These are phyloP conservation scores for Tromatobia lineatoria DNA, from an alignment of 2,888 invertebrate species.

Conservation along the genomic window DNA sequence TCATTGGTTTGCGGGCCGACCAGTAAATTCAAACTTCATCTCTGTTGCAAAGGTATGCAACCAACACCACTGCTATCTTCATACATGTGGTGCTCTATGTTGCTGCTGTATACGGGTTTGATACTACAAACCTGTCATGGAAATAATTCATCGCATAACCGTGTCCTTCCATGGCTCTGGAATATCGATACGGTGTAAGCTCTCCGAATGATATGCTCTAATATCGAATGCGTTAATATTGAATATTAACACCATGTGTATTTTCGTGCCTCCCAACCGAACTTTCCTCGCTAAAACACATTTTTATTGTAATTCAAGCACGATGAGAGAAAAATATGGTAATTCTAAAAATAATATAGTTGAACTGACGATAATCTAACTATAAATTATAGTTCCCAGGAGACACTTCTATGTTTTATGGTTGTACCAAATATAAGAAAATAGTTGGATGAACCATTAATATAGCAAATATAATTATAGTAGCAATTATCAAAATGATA, in stretches of 20 bases:
- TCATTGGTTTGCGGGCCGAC: constrained; percentile 13
- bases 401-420: too few relatives aligned
- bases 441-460: too few relatives aligned
- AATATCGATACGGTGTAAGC: constrained; percentile 46
- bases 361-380: too few relatives aligned
- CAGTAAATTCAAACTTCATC: constrained; percentile 39
- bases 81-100: not conserved
- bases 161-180: constrained; percentile 48
- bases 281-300: not conserved
- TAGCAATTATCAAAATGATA: too few relatives aligned
- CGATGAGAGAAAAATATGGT: too few relatives aligned
- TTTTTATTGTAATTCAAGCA: too few relatives aligned
- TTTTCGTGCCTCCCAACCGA: not conserved
- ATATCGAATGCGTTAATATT: too few relatives aligned
- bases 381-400: too few relatives aligned
- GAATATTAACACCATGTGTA: constrained; percentile 1
- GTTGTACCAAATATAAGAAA: too few relatives aligned
- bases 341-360: too few relatives aligned
- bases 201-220: constrained; percentile 55
- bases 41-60: constrained; percentile 1
- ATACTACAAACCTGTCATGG: constrained; percentile 32
- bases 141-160: constrained; percentile 58
- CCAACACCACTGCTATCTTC: not conserved
- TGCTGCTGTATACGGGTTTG: constrained; percentile 1
- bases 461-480: too few relatives aligned